These are phyloP conservation scores for Condylura cristata DNA, from an alignment of 2,113 vertebrate species.

Conservation along the genomic window DNA sequence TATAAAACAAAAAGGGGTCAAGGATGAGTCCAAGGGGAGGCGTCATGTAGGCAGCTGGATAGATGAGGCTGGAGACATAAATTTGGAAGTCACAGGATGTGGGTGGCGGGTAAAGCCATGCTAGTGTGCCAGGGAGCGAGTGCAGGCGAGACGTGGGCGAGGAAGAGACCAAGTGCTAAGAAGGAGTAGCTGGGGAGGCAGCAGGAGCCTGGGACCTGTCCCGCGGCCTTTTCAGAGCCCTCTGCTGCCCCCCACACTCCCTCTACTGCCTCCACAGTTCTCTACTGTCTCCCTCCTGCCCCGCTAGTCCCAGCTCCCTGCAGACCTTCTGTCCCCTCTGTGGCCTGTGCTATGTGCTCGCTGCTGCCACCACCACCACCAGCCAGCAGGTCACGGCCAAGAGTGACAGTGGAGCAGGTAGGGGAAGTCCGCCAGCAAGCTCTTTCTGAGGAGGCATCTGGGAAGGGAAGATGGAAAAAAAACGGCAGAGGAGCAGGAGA, in stretches of 20 bases:
- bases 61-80: not conserved
- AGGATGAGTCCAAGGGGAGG: no score
- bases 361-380: not conserved
- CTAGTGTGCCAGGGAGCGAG: not conserved
- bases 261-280: not conserved
- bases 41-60: not conserved
- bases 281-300: not conserved
- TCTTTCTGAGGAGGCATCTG: not conserved
- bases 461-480: not conserved
- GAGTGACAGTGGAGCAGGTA: not conserved
- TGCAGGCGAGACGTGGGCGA: not conserved
- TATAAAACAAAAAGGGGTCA: not conserved
- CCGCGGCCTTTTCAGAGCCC: not conserved
- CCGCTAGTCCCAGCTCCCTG: accelerated
- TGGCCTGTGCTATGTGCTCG: not conserved
- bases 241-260: not conserved
- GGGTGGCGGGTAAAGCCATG: not conserved
- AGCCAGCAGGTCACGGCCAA: not conserved
- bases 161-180: not conserved
- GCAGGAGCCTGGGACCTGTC: not conserved
- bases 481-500: not conserved
- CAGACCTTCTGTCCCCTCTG: no score
- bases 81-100: not conserved
- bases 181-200: not conserved
- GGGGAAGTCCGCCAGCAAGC: not conserved